Conservation (phyloP, 2,797 vertebrate species). For the Luscinia luscinia region DNA sequence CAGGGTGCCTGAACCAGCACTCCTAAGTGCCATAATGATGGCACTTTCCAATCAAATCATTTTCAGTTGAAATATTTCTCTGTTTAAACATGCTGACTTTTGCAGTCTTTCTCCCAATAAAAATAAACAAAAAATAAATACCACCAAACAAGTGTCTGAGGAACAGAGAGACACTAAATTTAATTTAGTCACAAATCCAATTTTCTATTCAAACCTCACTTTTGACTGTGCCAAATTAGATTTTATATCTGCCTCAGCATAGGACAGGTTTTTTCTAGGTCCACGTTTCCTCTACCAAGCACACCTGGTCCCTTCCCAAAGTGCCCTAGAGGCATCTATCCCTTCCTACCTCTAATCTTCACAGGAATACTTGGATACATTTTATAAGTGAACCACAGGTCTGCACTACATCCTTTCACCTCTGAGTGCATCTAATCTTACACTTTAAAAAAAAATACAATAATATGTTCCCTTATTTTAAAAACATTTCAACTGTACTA, state of each 20-base stretch:
- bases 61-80: background rate
- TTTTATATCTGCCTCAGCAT: background rate
- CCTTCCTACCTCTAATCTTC: background rate
- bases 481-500: background rate
- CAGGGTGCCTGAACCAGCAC: background rate
- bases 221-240: background rate
- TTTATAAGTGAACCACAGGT: background rate
- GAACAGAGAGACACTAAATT: background rate
- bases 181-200: background rate
- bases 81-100: background rate
- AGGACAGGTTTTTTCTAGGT: background rate
- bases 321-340: background rate
- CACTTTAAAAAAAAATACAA: background rate
- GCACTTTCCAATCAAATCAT: background rate
- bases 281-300: background rate
- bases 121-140: background rate
- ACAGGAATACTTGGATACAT: background rate
- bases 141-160: background rate
- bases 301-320: background rate
- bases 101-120: background rate
- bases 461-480: background rate
- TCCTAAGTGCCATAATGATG: accelerated
- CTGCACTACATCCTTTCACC: background rate
- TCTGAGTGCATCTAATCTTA: background rate
- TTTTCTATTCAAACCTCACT: background rate